Percentiles rank a stretch among this genome's conserved stretches.
Evolutionary conservation across 1,140 invertebrate species (phyloP).

Genomic region (Drosophila rhopaloa): DNA sequence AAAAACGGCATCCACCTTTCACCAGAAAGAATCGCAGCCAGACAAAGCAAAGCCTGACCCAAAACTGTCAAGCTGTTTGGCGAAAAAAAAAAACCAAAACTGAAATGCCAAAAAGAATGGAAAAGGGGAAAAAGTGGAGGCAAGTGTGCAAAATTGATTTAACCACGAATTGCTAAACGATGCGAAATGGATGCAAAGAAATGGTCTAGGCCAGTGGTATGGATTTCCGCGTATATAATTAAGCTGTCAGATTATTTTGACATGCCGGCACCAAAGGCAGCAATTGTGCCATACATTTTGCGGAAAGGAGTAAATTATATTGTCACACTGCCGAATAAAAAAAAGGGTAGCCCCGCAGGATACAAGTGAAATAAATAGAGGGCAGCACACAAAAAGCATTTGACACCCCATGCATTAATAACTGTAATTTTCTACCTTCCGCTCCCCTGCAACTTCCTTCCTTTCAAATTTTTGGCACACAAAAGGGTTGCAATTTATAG

Average conservation of each 20-base stretch:
- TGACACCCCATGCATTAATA: slow-evolving; percentile 80
- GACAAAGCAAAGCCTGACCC: slow-evolving; percentile 55
- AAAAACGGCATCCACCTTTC: slow-evolving; percentile 45
- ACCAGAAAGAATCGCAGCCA: slow-evolving; percentile 37
- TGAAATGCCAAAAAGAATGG: not conserved
- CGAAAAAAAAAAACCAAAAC: slow-evolving; percentile 7
- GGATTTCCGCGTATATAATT: slow-evolving; percentile 81
- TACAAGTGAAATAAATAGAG: slow-evolving; percentile 32
- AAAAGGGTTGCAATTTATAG: slow-evolving; percentile 82
- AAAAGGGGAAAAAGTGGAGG: not conserved
- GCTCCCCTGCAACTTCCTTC: slow-evolving; percentile 18
- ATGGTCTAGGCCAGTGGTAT: slow-evolving; percentile 49
- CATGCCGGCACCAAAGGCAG: slow-evolving; percentile 61
- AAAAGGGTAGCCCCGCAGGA: slow-evolving; percentile 36
- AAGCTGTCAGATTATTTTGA: slow-evolving; percentile 84
- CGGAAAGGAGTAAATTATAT: slow-evolving; percentile 72
- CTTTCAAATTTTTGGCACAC: slow-evolving; percentile 49
- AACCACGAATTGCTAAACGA: slow-evolving; percentile 79
- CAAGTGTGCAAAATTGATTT: slow-evolving; percentile 79
- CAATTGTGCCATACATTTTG: slow-evolving; percentile 46
- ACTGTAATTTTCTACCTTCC: slow-evolving; percentile 70
- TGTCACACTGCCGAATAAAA: slow-evolving; percentile 57
- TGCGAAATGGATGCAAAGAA: slow-evolving; percentile 59
- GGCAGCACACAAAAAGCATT: slow-evolving; percentile 56
- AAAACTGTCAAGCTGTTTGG: slow-evolving; percentile 63